Evolutionary conservation across 2,888 invertebrate species (phyloP).

Genomic region (Dascillus cervinus): DNA sequence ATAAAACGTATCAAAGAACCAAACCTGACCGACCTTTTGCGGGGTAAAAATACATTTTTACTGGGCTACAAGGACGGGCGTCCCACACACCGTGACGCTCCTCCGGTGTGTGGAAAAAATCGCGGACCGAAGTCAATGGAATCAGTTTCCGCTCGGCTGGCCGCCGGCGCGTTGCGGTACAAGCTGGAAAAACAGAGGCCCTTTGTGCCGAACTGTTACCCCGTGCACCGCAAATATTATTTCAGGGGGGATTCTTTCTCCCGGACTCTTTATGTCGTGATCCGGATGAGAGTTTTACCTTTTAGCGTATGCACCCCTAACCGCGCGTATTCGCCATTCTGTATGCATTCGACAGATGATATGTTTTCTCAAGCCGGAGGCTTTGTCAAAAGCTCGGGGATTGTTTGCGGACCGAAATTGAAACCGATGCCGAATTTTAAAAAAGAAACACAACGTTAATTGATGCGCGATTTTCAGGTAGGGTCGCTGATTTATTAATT

Average conservation of each 20-base stretch:
- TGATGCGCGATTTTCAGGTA: too few relatives aligned
- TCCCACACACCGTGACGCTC: too few relatives aligned
- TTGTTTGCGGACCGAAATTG: constrained; percentile 39
- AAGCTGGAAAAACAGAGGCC: constrained; percentile 38
- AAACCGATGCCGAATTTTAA: constrained; percentile 22
- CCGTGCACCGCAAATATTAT: constrained; percentile 37
- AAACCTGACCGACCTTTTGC: too few relatives aligned
- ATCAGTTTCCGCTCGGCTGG: constrained; percentile 7
- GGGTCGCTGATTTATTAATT: too few relatives aligned
- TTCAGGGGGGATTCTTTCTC: constrained; percentile 33
- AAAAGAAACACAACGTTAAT: too few relatives aligned
- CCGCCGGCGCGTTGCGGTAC: constrained; percentile 9
- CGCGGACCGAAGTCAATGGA: constrained; percentile 7
- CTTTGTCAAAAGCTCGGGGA: constrained; percentile 31
- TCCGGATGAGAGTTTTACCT: too few relatives aligned
- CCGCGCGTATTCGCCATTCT: constrained; percentile 17
- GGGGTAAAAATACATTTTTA: too few relatives aligned
- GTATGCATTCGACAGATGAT: constrained; percentile 34
- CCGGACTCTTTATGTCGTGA: too few relatives aligned
- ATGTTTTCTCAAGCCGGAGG: constrained; percentile 37
- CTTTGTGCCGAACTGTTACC: constrained; percentile 38
- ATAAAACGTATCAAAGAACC: too few relatives aligned
- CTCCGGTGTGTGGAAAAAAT: too few relatives aligned
- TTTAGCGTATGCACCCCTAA: too few relatives aligned
- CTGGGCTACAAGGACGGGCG: too few relatives aligned